A percentile compares a stretch with the other conserved stretches of the same genome.
Conservation (phyloP, 30 jellyfish, hydroid and myxozoan genomes). For the Haliclystus octoradiatus region DNA sequence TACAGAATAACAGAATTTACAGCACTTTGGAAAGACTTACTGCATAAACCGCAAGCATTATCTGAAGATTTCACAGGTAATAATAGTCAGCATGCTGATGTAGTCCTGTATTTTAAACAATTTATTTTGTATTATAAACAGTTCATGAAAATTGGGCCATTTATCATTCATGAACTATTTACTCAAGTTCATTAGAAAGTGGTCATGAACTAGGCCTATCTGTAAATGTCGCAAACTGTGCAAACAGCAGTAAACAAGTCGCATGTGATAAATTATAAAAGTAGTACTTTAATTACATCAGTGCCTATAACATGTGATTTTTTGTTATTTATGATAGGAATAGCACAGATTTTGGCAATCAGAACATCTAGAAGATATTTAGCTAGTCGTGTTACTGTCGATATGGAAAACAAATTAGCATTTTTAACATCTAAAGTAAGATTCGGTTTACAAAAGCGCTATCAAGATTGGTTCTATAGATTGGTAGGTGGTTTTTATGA, state of each 20-base stretch:
- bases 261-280: too few species aligned
- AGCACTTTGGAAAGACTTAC: constrained; percentile 84
- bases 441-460: constrained; percentile 86
- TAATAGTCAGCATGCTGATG: too few species aligned
- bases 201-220: too few species aligned
- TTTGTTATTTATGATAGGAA: constrained; percentile 11
- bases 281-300: too few species aligned
- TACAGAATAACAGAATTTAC: constrained; percentile 87
- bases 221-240: too few species aligned
- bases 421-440: constrained; percentile 67
- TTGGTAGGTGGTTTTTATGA: constrained; percentile 65
- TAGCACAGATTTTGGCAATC: constrained; percentile 54
- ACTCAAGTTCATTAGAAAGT: too few species aligned
- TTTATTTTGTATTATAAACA: too few species aligned
- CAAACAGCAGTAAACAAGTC: too few species aligned
- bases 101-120: too few species aligned
- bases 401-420: constrained; percentile 80
- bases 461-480: constrained; percentile 90
- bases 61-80: constrained; percentile 82
- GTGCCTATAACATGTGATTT: too few species aligned
- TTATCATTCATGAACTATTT: too few species aligned
- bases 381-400: constrained; percentile 90
- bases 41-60: constrained; percentile 67
- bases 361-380: constrained; percentile 72
- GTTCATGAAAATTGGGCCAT: too few species aligned